Percentiles rank a stretch among this genome's conserved stretches.
Evolutionary conservation across 2,113 vertebrate species (phyloP).

Genomic region (Nesogale talazaci): DNA sequence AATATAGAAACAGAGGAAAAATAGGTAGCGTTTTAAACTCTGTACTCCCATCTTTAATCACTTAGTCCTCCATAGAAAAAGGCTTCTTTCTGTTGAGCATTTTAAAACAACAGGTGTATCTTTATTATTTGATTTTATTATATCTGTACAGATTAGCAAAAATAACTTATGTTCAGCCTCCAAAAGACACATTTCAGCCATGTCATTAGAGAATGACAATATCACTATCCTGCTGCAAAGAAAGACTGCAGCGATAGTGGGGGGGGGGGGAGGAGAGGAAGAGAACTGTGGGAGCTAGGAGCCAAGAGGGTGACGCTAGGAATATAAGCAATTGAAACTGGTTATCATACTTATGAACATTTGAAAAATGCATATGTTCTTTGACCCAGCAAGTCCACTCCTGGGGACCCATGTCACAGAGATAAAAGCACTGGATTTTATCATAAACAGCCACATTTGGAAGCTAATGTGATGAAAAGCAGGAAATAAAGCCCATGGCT

Average conservation of each 20-base stretch:
- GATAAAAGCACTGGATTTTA: constrained; percentile 34
- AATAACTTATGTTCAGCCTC: background rate
- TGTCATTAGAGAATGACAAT: constrained; percentile 49
- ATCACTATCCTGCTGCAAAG: background rate
- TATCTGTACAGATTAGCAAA: background rate
- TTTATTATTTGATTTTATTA: background rate
- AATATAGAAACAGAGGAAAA: constrained; percentile 53
- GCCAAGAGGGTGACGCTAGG: background rate
- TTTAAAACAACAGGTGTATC: background rate
- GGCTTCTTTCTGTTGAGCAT: background rate
- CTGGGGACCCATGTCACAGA: constrained; percentile 30
- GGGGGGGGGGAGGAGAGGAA: background rate
- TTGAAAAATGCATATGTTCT: constrained; percentile 46
- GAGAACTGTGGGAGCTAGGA: background rate
- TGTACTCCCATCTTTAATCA: background rate
- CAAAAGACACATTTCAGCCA: constrained; percentile 24
- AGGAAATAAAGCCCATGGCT: constrained; percentile 31
- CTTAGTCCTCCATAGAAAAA: background rate
- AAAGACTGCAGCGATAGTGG: background rate
- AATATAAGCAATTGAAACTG: background rate
- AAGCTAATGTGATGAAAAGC: background rate
- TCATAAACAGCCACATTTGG: background rate
- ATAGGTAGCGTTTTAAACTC: background rate
- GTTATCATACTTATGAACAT: constrained; percentile 49
- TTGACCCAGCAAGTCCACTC: background rate